These are phyloP conservation scores for Channa striata DNA, from an alignment of 2,797 vertebrate genomes.

Conservation along the genomic window DNA sequence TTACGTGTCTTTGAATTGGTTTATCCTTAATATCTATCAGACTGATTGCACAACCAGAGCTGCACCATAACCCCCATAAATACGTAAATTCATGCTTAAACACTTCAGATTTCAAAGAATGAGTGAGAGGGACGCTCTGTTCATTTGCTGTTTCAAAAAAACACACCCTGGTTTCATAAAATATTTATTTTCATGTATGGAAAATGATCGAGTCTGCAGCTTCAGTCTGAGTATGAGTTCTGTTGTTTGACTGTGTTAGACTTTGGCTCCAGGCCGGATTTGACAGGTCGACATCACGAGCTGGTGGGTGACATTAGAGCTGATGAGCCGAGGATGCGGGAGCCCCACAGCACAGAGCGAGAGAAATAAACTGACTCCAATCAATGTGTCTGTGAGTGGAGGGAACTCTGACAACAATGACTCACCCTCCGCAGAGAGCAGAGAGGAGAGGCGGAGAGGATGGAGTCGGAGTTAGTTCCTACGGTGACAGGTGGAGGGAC, in stretches of 20 bases:
- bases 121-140: no score
- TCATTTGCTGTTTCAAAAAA: no score
- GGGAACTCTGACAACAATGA: conserved; percentile 43
- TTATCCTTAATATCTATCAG: no score
- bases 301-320: conserved; percentile 1
- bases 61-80: no score
- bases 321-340: background rate
- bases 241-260: background rate
- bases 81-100: no score
- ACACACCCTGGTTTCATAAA: no score
- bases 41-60: no score
- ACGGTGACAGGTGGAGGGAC: conserved; percentile 15
- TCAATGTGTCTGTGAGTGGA: conserved; percentile 4
- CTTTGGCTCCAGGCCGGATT: background rate
- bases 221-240: background rate
- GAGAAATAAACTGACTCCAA: conserved; percentile 8
- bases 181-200: no score
- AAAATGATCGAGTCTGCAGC: background rate
- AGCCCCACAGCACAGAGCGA: conserved; percentile 6
- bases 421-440: conserved; percentile 34
- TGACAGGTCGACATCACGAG: background rate
- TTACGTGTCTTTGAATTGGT: no score
- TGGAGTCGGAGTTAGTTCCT: background rate
- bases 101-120: no score
- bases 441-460: background rate